phyloP scores from a whole-genome alignment of 2,888 invertebrate species.

The Agrotis puta region DNA sequence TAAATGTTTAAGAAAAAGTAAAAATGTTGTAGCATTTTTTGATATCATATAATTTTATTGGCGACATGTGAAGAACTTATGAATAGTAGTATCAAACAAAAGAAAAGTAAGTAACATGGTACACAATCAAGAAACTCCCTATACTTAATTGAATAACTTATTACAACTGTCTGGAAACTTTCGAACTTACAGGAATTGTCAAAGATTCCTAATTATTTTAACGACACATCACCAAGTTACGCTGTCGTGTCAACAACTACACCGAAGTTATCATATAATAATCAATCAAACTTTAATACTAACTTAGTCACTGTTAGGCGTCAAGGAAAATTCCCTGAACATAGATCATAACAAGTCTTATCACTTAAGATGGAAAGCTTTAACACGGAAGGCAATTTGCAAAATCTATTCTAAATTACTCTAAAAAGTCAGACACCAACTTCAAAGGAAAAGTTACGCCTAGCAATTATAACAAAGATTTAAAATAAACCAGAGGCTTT shows the following conservation, averaged over 20 bases:
- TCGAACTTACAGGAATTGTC: slow-evolving; percentile 40
- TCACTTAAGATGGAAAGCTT: slow-evolving; percentile 67
- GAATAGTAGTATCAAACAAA: slow-evolving; percentile 19
- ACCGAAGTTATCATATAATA: slow-evolving; percentile 37
- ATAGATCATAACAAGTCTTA: slow-evolving; percentile 40
- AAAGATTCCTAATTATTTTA: slow-evolving; percentile 38
- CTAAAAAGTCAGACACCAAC: slow-evolving; percentile 58
- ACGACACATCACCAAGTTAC: slow-evolving; percentile 26
- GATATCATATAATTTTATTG: not conserved
- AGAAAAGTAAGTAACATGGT: not conserved
- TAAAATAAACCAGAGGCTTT: slow-evolving; percentile 33
- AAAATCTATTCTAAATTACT: slow-evolving; percentile 69
- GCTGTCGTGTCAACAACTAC: slow-evolving; percentile 36
- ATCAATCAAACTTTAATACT: slow-evolving; percentile 51
- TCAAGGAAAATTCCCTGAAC: slow-evolving; percentile 38
- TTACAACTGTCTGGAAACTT: slow-evolving; percentile 41
- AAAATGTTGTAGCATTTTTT: not conserved
- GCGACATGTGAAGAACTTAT: not conserved
- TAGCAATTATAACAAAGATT: slow-evolving; percentile 62
- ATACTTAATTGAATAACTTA: slow-evolving; percentile 37
- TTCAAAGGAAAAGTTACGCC: slow-evolving; percentile 62
- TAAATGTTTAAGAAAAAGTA: not conserved
- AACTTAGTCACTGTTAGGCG: slow-evolving; percentile 26
- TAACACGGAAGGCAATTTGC: slow-evolving; percentile 65
- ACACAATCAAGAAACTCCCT: slow-evolving; percentile 28